Percentiles rank a stretch among this genome's conserved stretches.
These are phyloP conservation scores for Hyposmocoma kahamanoa DNA, from an alignment of 1,140 invertebrate genomes.

Conservation along the genomic window DNA sequence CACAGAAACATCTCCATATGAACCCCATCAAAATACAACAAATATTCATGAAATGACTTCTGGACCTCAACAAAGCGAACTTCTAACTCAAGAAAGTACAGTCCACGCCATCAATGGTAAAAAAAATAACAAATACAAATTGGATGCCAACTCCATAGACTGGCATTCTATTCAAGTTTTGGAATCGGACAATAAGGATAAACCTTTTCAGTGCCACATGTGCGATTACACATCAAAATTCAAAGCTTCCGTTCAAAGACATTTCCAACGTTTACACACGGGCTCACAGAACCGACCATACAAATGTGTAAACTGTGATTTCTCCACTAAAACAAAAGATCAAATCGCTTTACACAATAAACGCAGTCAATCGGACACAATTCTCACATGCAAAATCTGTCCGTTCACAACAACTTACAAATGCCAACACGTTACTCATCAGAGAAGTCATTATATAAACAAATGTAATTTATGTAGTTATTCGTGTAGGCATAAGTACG, in stretches of 20 bases:
- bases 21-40: not conserved
- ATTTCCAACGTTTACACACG: slow-evolving; percentile 47
- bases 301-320: slow-evolving; percentile 45
- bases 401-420: slow-evolving; percentile 34
- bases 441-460: slow-evolving; percentile 35
- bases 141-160: slow-evolving; percentile 34
- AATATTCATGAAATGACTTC: not conserved
- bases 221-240: slow-evolving; percentile 42
- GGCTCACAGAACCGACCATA: slow-evolving; percentile 34
- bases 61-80: not conserved
- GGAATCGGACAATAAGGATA: slow-evolving; percentile 31
- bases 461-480: slow-evolving; percentile 38
- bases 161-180: slow-evolving; percentile 42
- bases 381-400: slow-evolving; percentile 26
- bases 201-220: slow-evolving; percentile 36
- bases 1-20: not conserved
- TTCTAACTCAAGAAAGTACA: not conserved
- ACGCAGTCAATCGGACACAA: slow-evolving; percentile 23
- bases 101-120: slow-evolving; percentile 5
- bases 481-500: slow-evolving; percentile 40
- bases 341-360: slow-evolving; percentile 48
- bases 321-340: slow-evolving; percentile 52
- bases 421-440: slow-evolving; percentile 40
- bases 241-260: slow-evolving; percentile 48
- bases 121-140: slow-evolving; percentile 22